Base-by-base conservation (phyloP, 1,140 invertebrate genomes). In the Orchestia grillus region DNA sequence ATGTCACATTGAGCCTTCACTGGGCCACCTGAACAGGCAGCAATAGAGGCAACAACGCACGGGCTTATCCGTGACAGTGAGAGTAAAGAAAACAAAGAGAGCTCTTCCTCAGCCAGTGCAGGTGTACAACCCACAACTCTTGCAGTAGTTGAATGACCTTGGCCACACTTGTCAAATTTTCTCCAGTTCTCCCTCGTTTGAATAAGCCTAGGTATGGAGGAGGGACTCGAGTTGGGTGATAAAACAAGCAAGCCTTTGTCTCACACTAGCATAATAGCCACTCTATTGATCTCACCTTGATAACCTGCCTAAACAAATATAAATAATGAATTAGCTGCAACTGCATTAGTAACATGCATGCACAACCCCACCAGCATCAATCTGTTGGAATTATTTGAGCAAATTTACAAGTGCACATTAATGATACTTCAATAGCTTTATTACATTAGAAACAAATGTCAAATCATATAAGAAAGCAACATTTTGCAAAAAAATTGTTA, bases 31-130 rank as follows among this genome's bases (percentile, higher is more conserved):
- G 28, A 3, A 77, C 62, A 19, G 62, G 62, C 62, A 77, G 62
- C 15, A 77, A 77, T 19, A 77, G 23, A 94, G 41, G 45, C 53
- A 0, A 3, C 43, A 44, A 44, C 3, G 15, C 91, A 94, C 6
- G 28, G 28, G 11, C 28, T 44, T 96, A 96, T 43, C 28, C 41
- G 23, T 95, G 62, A 53, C 57, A 95, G 62, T 94, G 44, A 28
- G 44, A 44, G 95, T 53, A 23, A 40, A 95, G 53, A 94, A 94
- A 45, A 94, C 91, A 94, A 57, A 45, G 53, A 45, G 91, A 94
- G 53, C 44, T 57, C 1, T 57, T 15, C 44, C 44, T 57, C 91
- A 94, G 91, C 1, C 53, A 1, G 1, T 45, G 28, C 91, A 94
- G 53, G 53, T 94, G 53, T 94, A 45, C 44, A 94, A 94, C 44